Conservation (phyloP, 1,140 invertebrate species). For the Diuraphis noxia region DNA sequence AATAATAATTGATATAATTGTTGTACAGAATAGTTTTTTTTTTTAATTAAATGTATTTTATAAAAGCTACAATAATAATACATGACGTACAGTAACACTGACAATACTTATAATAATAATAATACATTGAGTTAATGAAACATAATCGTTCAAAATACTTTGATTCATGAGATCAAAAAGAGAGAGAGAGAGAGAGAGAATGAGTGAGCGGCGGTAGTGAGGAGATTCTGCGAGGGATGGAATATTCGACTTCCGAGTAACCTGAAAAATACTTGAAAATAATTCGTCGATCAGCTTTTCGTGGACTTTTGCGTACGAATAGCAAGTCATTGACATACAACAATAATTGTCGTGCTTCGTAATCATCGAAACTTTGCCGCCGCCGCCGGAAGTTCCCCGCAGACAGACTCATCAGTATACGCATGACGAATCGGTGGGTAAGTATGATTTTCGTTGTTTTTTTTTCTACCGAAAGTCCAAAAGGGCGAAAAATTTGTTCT, state of each 20-base stretch:
- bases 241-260: constrained; percentile 17
- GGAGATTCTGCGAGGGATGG: not conserved
- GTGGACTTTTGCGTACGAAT: not conserved
- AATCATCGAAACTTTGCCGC: too few relatives aligned
- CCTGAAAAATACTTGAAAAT: constrained; percentile 21
- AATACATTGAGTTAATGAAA: not conserved
- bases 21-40: not conserved
- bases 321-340: too few relatives aligned
- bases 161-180: constrained; percentile 22
- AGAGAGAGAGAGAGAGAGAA: not conserved
- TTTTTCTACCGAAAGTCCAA: not conserved
- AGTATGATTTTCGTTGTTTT: not conserved
- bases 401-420: too few relatives aligned
- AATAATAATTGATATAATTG: not conserved
- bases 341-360: too few relatives aligned
- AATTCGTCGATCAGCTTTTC: not conserved
- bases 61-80: not conserved
- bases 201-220: too few relatives aligned
- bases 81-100: not conserved
- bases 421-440: too few relatives aligned
- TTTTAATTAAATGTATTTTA: not conserved
- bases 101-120: not conserved
- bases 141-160: constrained; percentile 26
- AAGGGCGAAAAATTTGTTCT: not conserved
- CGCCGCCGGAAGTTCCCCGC: too few relatives aligned